These are phyloP conservation scores for Campodea augens DNA, from an alignment of 1,140 invertebrate genomes.

Conservation along the genomic window DNA sequence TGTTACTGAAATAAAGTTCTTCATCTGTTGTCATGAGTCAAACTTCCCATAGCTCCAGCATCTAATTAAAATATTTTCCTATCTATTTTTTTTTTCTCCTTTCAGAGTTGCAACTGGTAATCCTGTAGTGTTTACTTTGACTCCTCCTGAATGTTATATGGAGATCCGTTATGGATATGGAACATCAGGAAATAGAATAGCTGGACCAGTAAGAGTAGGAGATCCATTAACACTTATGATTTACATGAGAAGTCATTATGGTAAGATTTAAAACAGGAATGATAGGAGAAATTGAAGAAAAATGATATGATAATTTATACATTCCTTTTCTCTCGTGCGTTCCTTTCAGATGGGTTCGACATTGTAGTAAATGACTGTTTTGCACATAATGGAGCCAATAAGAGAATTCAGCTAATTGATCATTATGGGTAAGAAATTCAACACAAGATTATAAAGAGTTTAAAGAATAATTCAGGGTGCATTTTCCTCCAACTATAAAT, in stretches of 20 bases:
- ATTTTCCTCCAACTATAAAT: no score
- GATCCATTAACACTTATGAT: constrained; percentile 81
- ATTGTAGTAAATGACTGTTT: constrained; percentile 91
- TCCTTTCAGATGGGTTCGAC: constrained; percentile 86
- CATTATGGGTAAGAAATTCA: constrained; percentile 54
- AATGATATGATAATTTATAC: no score
- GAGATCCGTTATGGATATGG: constrained; percentile 79
- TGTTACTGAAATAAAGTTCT: no score
- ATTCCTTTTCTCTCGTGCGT: no score
- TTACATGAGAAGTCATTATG: constrained; percentile 85
- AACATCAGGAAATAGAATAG: constrained; percentile 56
- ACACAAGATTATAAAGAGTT: no score
- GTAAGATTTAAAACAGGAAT: constrained; percentile 26
- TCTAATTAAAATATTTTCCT: background rate
- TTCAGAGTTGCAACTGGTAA: constrained; percentile 74
- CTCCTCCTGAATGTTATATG: constrained; percentile 87
- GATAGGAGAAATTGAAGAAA: no score
- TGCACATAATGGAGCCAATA: constrained; percentile 81
- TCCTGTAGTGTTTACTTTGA: constrained; percentile 80
- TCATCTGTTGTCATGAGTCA: no score
- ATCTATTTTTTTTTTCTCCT: constrained; percentile 11
- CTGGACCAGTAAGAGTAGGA: constrained; percentile 73
- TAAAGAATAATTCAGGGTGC: no score
- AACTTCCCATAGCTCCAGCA: no score
- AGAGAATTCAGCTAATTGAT: constrained; percentile 77